Conservation (phyloP, 2,888 invertebrate genomes). For the Protophormia terraenovae region DNA sequence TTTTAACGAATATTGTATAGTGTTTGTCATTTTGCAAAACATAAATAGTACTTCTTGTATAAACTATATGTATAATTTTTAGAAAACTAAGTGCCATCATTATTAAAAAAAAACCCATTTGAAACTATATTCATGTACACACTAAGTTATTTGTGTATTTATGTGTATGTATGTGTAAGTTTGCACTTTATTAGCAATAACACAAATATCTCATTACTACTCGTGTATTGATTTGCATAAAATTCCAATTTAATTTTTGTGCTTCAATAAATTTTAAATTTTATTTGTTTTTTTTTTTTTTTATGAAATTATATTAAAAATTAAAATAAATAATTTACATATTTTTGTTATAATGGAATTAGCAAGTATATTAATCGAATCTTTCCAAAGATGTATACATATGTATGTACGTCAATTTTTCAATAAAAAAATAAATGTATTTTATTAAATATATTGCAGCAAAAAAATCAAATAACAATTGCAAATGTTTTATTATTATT, state of each 20-base stretch:
- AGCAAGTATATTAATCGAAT: background rate
- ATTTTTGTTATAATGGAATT: background rate
- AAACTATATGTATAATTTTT: background rate
- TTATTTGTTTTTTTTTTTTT: background rate
- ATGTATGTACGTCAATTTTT: background rate
- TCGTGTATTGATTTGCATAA: background rate
- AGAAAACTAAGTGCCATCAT: background rate
- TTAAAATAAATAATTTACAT: background rate
- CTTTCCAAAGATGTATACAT: too few relatives aligned
- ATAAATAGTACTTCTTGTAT: too few relatives aligned
- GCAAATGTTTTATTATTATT: too few relatives aligned
- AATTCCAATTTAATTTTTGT: constrained; percentile 14
- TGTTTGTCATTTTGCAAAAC: too few relatives aligned
- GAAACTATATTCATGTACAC: too few relatives aligned
- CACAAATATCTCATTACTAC: background rate
- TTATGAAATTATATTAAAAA: background rate
- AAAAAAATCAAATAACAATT: too few relatives aligned
- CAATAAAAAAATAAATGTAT: too few relatives aligned
- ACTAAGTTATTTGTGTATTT: background rate
- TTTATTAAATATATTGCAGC: too few relatives aligned
- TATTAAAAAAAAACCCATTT: background rate
- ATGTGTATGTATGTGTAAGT: background rate
- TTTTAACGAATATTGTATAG: too few relatives aligned
- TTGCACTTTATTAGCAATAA: background rate
- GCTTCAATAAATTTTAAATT: background rate